These are phyloP conservation scores for Leucophenga varia DNA, from an alignment of 1,140 invertebrate species.

Conservation along the genomic window DNA sequence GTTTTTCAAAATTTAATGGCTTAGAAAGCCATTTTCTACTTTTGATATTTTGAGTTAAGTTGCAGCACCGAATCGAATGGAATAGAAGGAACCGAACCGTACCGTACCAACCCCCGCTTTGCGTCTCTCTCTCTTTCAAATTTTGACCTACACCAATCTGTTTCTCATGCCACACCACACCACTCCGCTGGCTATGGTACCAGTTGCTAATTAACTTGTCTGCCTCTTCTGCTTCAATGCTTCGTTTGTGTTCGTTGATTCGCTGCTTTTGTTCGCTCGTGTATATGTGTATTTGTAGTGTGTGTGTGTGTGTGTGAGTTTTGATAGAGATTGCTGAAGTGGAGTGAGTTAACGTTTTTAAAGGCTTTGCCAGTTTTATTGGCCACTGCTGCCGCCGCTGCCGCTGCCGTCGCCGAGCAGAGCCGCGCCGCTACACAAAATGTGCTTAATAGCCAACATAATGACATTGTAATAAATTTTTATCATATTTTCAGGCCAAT, in stretches of 20 bases:
- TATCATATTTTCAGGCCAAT: too few species aligned
- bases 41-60: neutral
- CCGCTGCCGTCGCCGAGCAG: conserved; percentile 11
- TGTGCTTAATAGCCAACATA: too few species aligned
- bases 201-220: too few species aligned
- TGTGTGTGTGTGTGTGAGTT: conserved; percentile 1
- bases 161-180: too few species aligned
- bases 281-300: neutral
- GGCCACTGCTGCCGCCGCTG: too few species aligned
- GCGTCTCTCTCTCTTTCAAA: too few species aligned
- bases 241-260: conserved; percentile 25
- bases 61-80: too few species aligned
- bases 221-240: conserved; percentile 16
- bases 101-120: too few species aligned
- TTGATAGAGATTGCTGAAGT: conserved; percentile 6
- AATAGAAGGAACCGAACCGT: too few species aligned
- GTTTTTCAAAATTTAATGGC: conserved; percentile 51
- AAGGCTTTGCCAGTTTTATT: conserved; percentile 3
- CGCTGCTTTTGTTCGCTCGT: neutral
- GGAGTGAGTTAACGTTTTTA: conserved; percentile 2
- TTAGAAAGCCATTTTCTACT: conserved; percentile 54
- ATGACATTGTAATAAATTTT: too few species aligned
- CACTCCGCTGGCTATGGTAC: too few species aligned
- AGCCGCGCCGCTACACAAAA: neutral
- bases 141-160: too few species aligned